These are phyloP conservation scores for Pseudocheirus occidentalis DNA, from an alignment of 2,797 vertebrate genomes.

Conservation along the genomic window DNA sequence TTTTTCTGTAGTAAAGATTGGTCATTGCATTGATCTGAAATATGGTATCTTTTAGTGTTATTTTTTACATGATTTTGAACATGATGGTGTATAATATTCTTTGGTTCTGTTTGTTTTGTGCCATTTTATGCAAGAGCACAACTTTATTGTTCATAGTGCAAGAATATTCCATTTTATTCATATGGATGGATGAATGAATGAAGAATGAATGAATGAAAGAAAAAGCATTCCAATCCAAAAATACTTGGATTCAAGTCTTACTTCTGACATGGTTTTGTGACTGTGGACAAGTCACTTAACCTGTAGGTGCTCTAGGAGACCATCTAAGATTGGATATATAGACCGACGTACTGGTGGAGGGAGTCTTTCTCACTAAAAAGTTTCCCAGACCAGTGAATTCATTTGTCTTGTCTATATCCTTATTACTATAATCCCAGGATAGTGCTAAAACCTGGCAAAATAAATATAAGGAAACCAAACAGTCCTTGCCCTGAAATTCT, in stretches of 20 bases:
- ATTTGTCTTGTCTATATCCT: neutral
- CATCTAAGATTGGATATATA: neutral
- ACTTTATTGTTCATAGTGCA: neutral
- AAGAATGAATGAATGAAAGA: neutral
- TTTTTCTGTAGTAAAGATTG: neutral
- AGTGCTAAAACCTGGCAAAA: neutral
- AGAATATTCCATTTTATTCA: neutral
- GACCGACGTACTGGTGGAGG: neutral
- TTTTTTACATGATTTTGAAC: neutral
- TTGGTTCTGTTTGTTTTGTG: neutral
- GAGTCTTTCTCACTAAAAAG: neutral
- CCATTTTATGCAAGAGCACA: neutral
- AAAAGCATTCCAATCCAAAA: neutral
- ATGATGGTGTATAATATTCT: neutral
- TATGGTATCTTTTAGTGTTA: neutral
- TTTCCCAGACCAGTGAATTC: neutral
- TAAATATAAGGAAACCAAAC: neutral
- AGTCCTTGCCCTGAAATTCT: neutral
- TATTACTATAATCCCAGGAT: neutral
- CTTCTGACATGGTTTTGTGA: neutral
- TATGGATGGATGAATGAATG: neutral
- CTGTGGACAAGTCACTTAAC: neutral
- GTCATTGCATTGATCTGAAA: neutral
- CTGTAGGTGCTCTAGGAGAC: neutral
- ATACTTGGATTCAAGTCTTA: neutral